Evolutionary conservation across 1,140 invertebrate species (phyloP), one percentile per base, ranked within the genome.

Genomic region (Meloidogyne floridensis): DNA sequence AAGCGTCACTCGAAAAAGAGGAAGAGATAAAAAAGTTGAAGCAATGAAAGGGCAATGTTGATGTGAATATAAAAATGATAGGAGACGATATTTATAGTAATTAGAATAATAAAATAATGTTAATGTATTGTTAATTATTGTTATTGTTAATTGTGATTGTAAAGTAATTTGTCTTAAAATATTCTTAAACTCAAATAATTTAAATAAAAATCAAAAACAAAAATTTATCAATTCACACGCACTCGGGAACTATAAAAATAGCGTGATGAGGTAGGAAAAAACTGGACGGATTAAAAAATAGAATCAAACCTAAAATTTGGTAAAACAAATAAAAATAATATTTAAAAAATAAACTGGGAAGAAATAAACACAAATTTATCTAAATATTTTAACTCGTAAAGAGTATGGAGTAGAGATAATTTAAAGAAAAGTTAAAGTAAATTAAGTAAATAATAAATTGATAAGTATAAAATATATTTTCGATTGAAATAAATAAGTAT

Each of bases 271-370:
- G 59, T 65, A 65, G 59, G 10, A 65, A 65, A 65, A 65, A 6
- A 18, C n/a, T 65, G 59, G 56, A 59, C 56, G 13, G 59, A 11
- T 59, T 15, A 65, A 65, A 65, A 11, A 6, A 65, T 6, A 65
- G 59, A 65, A 65, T 65, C 59, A 65, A n/a, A 7, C n/a, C n/a
- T 65, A 65, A 18, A 65, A 65, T 65, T n/a, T 65, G 56, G 59
- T 65, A 65, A 65, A 65, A n/a, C 15, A 59, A 59, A 15, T 59
- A 15, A 2, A 15, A 15, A 15, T 15, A 0, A 59, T 15, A 59
- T 59, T 47, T 47, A 47, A 47, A 47, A 47, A 32, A 32, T 32
- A 32, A 11, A 56, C 54, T 59, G 56, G 56, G 2, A 59, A 65
- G n/a, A 59, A 59, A 59, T 15, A 6, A 5, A 65, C 59, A 65